These are phyloP conservation scores for Pasiphila rectangulata DNA, from an alignment of 2,888 invertebrate genomes.

Conservation along the genomic window DNA sequence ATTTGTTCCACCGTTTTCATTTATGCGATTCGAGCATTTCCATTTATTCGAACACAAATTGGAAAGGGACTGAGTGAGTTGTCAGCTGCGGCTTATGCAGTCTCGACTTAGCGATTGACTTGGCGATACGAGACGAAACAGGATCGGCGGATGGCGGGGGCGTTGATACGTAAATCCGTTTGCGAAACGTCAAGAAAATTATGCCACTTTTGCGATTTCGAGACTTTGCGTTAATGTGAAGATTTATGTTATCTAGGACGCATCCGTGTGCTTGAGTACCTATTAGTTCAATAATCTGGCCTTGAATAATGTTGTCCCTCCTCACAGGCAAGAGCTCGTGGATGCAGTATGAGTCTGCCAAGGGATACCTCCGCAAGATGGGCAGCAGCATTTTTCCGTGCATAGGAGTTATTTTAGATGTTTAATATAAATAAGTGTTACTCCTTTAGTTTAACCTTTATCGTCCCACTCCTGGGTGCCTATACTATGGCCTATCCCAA, in stretches of 20 bases:
- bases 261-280: no score
- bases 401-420: no score
- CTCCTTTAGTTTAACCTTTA: no score
- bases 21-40: conserved; percentile 73
- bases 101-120: conserved; percentile 56
- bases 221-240: conserved; percentile 15
- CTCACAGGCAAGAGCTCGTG: no score
- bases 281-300: no score
- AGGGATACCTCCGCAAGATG: no score
- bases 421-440: no score
- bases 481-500: no score
- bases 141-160: conserved; percentile 40
- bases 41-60: conserved; percentile 77
- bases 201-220: conserved; percentile 30
- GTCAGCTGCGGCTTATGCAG: conserved; percentile 75
- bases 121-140: conserved; percentile 42
- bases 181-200: conserved; percentile 30
- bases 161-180: conserved; percentile 39
- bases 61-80: conserved; percentile 74
- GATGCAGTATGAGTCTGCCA: no score
- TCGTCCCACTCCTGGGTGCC: no score
- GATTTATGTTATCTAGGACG: conserved; percentile 5
- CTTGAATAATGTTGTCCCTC: no score
- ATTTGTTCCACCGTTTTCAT: conserved; percentile 77
- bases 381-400: no score